Base-by-base conservation (phyloP, 2,888 invertebrate species). In the Cancer borealis region DNA sequence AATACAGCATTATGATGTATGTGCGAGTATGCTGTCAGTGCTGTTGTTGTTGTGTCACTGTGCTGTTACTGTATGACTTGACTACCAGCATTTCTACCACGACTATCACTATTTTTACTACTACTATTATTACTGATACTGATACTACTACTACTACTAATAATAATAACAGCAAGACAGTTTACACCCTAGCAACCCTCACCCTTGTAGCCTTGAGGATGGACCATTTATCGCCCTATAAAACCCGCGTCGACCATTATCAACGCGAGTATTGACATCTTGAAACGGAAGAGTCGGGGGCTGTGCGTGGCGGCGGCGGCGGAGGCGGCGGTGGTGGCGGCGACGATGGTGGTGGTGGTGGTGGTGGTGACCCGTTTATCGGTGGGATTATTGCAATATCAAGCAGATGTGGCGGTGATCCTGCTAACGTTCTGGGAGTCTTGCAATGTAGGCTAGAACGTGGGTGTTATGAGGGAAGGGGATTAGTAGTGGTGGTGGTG, bases 401-500 rank as follows among this genome's bases (percentile, higher is more conserved):
- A 30, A 66, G 5, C 66, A 66, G 66, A 66, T 66, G 66, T n/a
- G n/a, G 21, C 66, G 66, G 66, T 66, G 26, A 79, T 79, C 26
- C 30, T 79, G 79, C 30, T 79, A 79, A 30, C 30, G 79, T 12
- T 6, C 30, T 30, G 30, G 21, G 30, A 79, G 30, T 79, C 79
- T 79, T 79, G 79, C 79, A 79, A 10, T 30, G 79, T 10, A 30
- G 30, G 12, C 30, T 79, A 30, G 79, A 79, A 12, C 30, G 79
- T 79, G 30, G 26, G 79, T 26, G 26, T 79, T 79, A 79, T 79
- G 79, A 79, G 79, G 79, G 30, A 79, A 30, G 30, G 79, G 66
- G 66, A 66, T 66, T 66, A 66, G 60, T 66, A 3, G n/a, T 79
- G 79, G 79, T 79, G 79, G 79, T 79, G 79, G 79, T 26, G 79